Evolutionary conservation across 2,113 vertebrate species (phyloP), one percentile per base, ranked within the genome.

Genomic region (Mirounga angustirostris): DNA sequence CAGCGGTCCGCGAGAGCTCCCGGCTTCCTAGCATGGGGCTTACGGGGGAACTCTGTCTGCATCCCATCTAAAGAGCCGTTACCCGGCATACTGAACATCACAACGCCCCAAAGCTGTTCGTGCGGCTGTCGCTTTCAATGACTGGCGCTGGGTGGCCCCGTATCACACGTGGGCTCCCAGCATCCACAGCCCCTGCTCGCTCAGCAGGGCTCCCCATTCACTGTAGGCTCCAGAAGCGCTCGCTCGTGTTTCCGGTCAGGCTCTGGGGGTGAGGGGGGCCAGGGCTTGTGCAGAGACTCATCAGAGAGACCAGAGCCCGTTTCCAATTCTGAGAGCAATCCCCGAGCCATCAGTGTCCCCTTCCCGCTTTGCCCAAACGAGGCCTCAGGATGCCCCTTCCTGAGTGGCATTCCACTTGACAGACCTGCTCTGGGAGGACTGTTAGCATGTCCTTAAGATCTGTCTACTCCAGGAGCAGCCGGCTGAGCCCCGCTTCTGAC

Each of bases 91-190:
- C 1, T 24, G 80, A 71, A 0, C 19, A 58, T 1, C 43, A 6
- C 1, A 69, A 86, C 2, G 4, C n/a, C 18, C 52, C 7, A 1
- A 6, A 1, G 13, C 1, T 26, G 43, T 58, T 58, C 40, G 3
- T 0, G 10, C 12, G 26, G 24, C 13, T 50, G 5, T 14, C 54
- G 56, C 50, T 22, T n/a, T 40, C 85, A 33, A 4, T 19, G 52
- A 33, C 5, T 50, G 40, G 7, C 3, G 8, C 18, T 19, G 33
- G 4, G 33, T 1, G 4, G 33, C 67, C 8, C 1, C 67, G 8
- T 19, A 9, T n/a, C n/a, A n/a, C 67, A 4, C 16, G 9, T 3
- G 67, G 67, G 67, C 67, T 58, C 36, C 40, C 18, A 4, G 24
- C n/a, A 4, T 36, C 13, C 19, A 26, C 7, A 2, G 3, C 4